Evolutionary conservation across 2,113 vertebrate species (phyloP), one percentile per base, ranked within the genome.

Genomic region (Oreotrochilus melanogaster): DNA sequence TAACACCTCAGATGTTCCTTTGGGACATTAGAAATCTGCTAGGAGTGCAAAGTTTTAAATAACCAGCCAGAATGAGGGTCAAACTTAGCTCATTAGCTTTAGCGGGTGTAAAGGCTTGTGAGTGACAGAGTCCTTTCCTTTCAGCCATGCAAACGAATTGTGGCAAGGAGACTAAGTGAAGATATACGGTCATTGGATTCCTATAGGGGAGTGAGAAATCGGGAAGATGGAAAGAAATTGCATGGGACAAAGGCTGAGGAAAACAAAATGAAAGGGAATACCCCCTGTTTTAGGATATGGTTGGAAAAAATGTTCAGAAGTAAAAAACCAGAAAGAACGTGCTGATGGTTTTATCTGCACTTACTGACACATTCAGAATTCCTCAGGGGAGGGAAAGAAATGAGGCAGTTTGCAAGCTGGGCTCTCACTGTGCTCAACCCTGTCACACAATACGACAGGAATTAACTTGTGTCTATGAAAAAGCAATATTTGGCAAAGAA

Each of bases 401-500:
- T 18, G 3, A 97, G 83, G 69, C 83, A 60, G 64, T 93, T 88
- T 84, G 57, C 64, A 91, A 93, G 83, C 72, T 45, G 65, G 76
- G 60, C 56, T 94, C 88, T 86, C 64, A 35, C 75, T 39, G 54
- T 65, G 67, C 86, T 91, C 83, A 93, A 12, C 60, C 65, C 72
- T 91, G 88, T 92, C 45, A 4, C 57, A 56, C 79, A 88, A 80
- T 54, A 31, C 8, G 1, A 78, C 54, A 83, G 43, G 83, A 93
- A 93, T 92, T 93, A 93, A 83, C 92, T 88, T n/a, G 72, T 60
- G 57, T 93, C 91, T 92, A 86, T 89, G 85, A 91, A 92, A 95
- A 96, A 90, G 54, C 83, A 92, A 23, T 91, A 89, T 91, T 96
- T 95, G 78, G 91, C 86, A 84, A 92, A 86, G 58, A 72, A 88